phyloP scores from a whole-genome alignment of 2,797 vertebrate species.

The Neosilurus hyrtlii region DNA sequence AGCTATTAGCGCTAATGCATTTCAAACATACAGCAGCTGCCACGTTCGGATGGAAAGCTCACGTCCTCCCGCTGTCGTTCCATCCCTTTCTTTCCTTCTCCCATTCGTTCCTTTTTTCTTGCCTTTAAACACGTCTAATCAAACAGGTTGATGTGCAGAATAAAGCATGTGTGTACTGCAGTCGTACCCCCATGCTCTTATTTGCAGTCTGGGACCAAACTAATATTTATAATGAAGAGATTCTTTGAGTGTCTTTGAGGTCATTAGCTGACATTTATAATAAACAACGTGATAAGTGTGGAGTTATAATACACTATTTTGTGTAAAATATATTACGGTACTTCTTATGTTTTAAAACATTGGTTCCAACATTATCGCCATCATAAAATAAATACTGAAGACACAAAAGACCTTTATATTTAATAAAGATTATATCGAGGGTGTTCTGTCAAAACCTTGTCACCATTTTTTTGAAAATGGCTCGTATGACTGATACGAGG shows the following conservation, averaged over 20 bases:
- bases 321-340: not conserved
- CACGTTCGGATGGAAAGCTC: slow-evolving; percentile 78
- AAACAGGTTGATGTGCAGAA: slow-evolving; percentile 27
- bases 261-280: not conserved
- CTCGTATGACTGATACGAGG: too few relatives aligned
- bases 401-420: not conserved
- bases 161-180: slow-evolving; percentile 27
- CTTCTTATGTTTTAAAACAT: not conserved
- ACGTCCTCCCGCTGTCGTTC: slow-evolving; percentile 53
- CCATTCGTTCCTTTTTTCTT: slow-evolving; percentile 49
- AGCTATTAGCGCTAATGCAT: slow-evolving; percentile 91
- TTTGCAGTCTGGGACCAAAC: not conserved
- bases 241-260: not conserved
- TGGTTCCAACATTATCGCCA: not conserved
- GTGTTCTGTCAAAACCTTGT: too few relatives aligned
- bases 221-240: not conserved
- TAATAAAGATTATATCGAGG: too few relatives aligned
- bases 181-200: not conserved
- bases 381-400: not conserved
- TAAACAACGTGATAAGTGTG: not conserved
- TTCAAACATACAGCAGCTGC: slow-evolving; percentile 87
- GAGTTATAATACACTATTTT: not conserved
- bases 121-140: slow-evolving; percentile 46
- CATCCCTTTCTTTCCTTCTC: slow-evolving; percentile 3
- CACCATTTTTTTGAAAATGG: too few relatives aligned